phyloP scores from a whole-genome alignment of 2,888 invertebrate genomes.

The Drosophila fulvimacula region DNA sequence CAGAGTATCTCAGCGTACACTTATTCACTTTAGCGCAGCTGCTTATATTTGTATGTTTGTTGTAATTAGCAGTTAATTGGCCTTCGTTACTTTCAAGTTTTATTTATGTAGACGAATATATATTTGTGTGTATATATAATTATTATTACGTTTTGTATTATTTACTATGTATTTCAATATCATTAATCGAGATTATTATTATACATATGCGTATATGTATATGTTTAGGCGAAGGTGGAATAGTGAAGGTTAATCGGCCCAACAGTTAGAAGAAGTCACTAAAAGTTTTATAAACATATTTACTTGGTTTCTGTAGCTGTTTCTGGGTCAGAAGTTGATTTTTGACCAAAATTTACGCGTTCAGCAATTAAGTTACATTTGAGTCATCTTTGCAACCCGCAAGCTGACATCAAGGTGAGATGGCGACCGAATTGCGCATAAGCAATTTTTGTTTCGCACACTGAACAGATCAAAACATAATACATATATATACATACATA shows the following conservation, averaged over 20 bases:
- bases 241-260: constrained; percentile 42
- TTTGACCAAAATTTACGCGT: constrained; percentile 38
- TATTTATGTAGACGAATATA: constrained; percentile 42
- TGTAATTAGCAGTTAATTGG: constrained; percentile 62
- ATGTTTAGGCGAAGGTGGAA: not conserved
- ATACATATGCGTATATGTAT: not conserved
- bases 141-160: constrained; percentile 17
- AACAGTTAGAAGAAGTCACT: constrained; percentile 19
- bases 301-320: constrained; percentile 9
- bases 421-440: constrained; percentile 30
- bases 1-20: not conserved
- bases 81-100: constrained; percentile 53
- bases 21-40: not conserved
- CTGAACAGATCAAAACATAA: constrained; percentile 20
- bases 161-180: constrained; percentile 43
- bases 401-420: constrained; percentile 61
- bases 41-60: constrained; percentile 28
- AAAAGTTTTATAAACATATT: constrained; percentile 27
- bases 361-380: constrained; percentile 62
- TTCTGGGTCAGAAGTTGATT: constrained; percentile 48
- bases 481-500: constrained; percentile 7
- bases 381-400: constrained; percentile 59
- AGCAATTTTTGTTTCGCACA: constrained; percentile 35
- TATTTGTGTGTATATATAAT: not conserved
- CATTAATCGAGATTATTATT: constrained; percentile 14